phyloP scores from a whole-genome alignment of 2,888 invertebrate species.

The Choristoneura rosaceana region DNA sequence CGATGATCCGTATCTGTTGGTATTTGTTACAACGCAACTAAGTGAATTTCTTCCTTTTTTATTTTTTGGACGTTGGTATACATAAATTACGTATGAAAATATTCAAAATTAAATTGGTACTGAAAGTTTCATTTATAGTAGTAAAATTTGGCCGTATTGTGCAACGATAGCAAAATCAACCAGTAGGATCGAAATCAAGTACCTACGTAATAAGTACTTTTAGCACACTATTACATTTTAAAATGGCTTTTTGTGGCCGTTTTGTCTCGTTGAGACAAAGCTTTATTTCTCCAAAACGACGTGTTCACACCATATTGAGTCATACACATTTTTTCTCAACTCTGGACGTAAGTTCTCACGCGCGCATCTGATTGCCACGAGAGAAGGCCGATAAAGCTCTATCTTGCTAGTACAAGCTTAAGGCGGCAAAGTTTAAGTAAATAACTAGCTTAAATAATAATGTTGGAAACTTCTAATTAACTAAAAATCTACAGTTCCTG shows the following conservation, averaged over 20 bases:
- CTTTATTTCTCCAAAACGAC: slow-evolving; percentile 35
- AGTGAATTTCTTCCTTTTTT: background rate
- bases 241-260: slow-evolving; percentile 9
- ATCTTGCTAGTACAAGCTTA: slow-evolving; percentile 47
- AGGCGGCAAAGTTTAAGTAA: slow-evolving; percentile 17
- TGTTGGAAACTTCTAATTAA: no score
- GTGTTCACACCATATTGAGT: slow-evolving; percentile 67
- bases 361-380: slow-evolving; percentile 72
- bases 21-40: slow-evolving; percentile 63
- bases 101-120: background rate
- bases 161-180: background rate
- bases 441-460: background rate
- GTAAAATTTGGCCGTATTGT: background rate
- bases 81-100: background rate
- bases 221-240: slow-evolving; percentile 32
- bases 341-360: slow-evolving; percentile 73
- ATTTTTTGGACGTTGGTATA: background rate
- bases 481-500: background rate
- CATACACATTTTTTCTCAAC: slow-evolving; percentile 64
- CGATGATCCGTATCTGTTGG: slow-evolving; percentile 63
- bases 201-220: no score
- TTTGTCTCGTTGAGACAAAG: slow-evolving; percentile 32
- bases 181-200: no score
- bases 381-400: slow-evolving; percentile 63
- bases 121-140: background rate